A percentile compares a stretch with the other conserved stretches of the same genome.
phyloP scores from a whole-genome alignment of 2,888 invertebrate genomes.

The Leistus spinibarbis region DNA sequence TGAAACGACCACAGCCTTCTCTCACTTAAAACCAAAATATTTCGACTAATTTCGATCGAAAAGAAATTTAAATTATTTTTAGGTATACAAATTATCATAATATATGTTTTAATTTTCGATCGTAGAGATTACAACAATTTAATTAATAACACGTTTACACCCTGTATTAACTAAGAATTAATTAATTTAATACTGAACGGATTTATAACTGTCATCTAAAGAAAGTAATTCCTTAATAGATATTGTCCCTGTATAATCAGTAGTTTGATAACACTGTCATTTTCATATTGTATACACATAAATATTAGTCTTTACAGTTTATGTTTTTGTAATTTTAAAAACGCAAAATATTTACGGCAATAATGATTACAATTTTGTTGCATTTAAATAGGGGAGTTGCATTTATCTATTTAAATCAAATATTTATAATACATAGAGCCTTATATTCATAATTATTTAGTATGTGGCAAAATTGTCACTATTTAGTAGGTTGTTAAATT shows the following conservation, averaged over 20 bases:
- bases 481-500: too few relatives aligned
- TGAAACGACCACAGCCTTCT: conserved; percentile 30
- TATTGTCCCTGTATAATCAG: conserved; percentile 30
- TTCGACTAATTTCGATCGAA: conserved; percentile 32
- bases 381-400: background rate
- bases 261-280: conserved; percentile 13
- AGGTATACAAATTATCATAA: background rate
- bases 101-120: background rate
- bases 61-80: conserved; percentile 10
- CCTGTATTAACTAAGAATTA: conserved; percentile 37
- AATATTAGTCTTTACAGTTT: conserved; percentile 6
- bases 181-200: conserved; percentile 35
- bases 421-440: background rate
- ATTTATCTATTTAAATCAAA: background rate
- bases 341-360: background rate
- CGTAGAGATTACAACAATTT: conserved; percentile 33
- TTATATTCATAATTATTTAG: too few relatives aligned
- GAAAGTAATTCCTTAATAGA: conserved; percentile 20
- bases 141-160: conserved; percentile 18
- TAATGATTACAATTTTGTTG: background rate
- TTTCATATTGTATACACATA: conserved; percentile 34
- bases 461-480: too few relatives aligned
- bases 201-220: conserved; percentile 29
- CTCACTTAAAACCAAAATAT: conserved; percentile 27
- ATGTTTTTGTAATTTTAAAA: background rate